Evolutionary conservation across 2,888 invertebrate genomes (phyloP), one percentile per base, ranked within the genome.

Genomic region (Achlya flavicornis): DNA sequence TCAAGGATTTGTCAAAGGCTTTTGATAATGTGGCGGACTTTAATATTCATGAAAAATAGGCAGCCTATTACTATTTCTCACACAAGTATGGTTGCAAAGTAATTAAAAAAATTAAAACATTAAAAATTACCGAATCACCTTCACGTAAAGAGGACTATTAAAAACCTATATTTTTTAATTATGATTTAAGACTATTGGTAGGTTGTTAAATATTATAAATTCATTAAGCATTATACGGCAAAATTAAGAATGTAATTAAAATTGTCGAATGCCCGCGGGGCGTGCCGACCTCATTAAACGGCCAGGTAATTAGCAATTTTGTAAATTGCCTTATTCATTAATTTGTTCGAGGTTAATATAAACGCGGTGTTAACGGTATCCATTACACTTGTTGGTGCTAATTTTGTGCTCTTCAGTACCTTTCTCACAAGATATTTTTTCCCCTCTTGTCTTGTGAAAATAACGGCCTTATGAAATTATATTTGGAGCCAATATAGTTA

Each of bases 301-400:
- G 86, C 81, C 87, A 87, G 85, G 87, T 91, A 91, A 92, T 92
- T 91, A 92, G 88, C 88, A 90, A 91, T 92, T 92, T 89, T 80
- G 87, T 89, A 84, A 91, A 89, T 86, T 84, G 84, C 78, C 84
- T 83, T 87, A 84, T 90, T 91, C 88, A 91, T 91, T 91, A 88
- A 87, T 85, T 87, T 74, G 73, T 87, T 73, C 73, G 76, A 70
- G 77, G 80, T 78, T 73, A 80, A 84, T 84, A 85, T 86, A 82
- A 72, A 73, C 66, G 63, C 57, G 43, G 64, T 67, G 67, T 61
- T 64, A 63, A 63, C 63, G 67, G 58, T 53, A 63, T 63, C 72
- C 73, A 70, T 74, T 70, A 66, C 63, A 62, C 26, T 53, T 64
- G 58, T 64, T 64, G 64, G 48, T 63, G 61, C 60, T 58, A 59